Conservation (phyloP, 2,797 vertebrate species). For the Labeo calbasu region DNA sequence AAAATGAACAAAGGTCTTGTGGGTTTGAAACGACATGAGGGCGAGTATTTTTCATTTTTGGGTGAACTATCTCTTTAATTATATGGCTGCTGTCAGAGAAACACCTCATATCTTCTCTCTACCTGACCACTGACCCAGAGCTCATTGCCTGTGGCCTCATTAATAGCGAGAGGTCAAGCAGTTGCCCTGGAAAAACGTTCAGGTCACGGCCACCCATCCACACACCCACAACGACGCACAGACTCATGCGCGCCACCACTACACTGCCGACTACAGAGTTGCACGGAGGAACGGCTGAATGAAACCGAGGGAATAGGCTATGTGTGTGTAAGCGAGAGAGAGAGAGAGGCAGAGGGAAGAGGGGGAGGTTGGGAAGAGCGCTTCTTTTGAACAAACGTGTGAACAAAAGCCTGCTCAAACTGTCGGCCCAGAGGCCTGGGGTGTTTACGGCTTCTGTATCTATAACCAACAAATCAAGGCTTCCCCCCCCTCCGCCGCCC, state of each 20-base stretch:
- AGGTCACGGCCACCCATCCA: constrained; percentile 67
- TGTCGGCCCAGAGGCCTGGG: constrained; percentile 75
- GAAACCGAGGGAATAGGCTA: constrained; percentile 19
- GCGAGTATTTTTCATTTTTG: no score
- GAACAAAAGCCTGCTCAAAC: constrained; percentile 82
- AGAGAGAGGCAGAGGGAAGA: constrained; percentile 33
- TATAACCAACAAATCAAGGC: constrained; percentile 81
- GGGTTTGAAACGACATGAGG: no score
- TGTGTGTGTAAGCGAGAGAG: constrained; percentile 61
- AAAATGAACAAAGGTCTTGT: no score
- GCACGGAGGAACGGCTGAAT: not conserved
- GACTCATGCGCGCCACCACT: constrained; percentile 52
- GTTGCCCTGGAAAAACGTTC: constrained; percentile 28
- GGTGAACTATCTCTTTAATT: not conserved
- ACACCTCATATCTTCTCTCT: constrained; percentile 32
- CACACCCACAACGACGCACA: constrained; percentile 58
- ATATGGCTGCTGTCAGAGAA: not conserved
- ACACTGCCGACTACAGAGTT: not conserved
- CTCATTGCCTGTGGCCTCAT: constrained; percentile 51
- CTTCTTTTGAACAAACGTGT: constrained; percentile 77
- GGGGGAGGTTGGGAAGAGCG: constrained; percentile 47
- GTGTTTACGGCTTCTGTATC: constrained; percentile 85
- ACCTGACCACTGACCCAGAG: constrained; percentile 31
- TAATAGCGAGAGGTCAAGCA: constrained; percentile 50
- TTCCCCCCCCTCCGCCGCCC: constrained; percentile 56